These are phyloP conservation scores for Megaceryle maxima DNA, from an alignment of 2,113 vertebrate species.

Conservation along the genomic window DNA sequence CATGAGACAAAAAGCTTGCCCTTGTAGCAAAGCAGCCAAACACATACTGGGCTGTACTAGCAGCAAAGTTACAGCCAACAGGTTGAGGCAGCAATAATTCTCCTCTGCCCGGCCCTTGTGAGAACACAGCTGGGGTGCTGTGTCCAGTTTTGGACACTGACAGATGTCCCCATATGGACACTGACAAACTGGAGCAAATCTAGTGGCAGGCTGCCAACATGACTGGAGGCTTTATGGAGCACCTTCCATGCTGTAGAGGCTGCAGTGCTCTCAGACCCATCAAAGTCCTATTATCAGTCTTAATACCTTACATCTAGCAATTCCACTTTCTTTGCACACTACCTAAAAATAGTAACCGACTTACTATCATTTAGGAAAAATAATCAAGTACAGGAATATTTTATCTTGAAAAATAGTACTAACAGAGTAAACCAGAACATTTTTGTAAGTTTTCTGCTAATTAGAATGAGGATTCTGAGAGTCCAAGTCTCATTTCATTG, in stretches of 20 bases:
- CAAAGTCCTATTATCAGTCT: not conserved
- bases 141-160: not conserved
- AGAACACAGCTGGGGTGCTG: not conserved
- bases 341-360: not conserved
- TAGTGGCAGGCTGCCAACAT: not conserved
- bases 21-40: not conserved
- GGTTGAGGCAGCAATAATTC: not conserved
- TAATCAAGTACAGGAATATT: not conserved
- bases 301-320: not conserved
- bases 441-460: not conserved
- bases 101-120: too few species aligned
- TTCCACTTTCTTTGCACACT: not conserved
- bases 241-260: not conserved
- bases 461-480: not conserved
- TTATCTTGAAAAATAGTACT: not conserved
- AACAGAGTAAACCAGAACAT: not conserved
- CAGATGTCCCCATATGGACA: not conserved
- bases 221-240: not conserved
- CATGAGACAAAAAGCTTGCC: not conserved
- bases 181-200: not conserved
- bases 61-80: not conserved
- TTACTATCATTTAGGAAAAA: not conserved
- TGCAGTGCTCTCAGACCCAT: not conserved
- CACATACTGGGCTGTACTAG: not conserved
- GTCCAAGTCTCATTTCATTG: not conserved